A percentile compares a stretch with the other conserved stretches of the same genome.
Evolutionary conservation across 30 jellyfish, hydroid and myxozoan genomes (phyloP).

Genomic region (Cassiopea xamachana): DNA sequence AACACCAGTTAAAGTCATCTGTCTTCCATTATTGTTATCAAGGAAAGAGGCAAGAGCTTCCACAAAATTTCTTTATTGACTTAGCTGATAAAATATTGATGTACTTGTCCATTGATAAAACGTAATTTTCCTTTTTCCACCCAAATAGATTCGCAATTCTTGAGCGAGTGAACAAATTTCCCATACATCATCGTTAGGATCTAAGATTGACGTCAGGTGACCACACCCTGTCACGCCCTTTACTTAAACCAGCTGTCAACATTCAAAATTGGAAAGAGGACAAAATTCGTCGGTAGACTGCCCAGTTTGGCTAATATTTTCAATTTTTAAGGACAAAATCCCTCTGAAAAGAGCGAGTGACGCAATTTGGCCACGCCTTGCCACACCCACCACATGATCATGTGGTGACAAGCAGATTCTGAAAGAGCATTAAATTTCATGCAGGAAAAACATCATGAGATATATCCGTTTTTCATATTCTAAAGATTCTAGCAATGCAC

Average conservation of each 20-base stretch:
- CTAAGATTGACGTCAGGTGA: constrained; percentile 35
- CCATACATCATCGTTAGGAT: constrained; percentile 12
- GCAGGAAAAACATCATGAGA: constrained; percentile 27
- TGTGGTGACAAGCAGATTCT: constrained; percentile 57
- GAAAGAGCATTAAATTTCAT: constrained; percentile 62
- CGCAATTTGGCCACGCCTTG: constrained; percentile 3
- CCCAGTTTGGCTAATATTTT: constrained; percentile 16
- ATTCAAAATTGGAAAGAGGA: constrained; percentile 13
- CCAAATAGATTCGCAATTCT: constrained; percentile 8
- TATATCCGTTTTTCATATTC: constrained; percentile 52
- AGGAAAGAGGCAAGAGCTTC: background rate
- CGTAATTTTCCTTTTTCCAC: background rate
- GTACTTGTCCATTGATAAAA: background rate
- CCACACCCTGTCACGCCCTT: constrained; percentile 22
- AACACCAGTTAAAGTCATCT: constrained; percentile 66
- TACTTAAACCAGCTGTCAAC: constrained; percentile 1
- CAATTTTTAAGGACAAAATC: constrained; percentile 1
- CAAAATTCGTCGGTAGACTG: constrained; percentile 15
- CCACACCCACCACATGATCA: constrained; percentile 24
- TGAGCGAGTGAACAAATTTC: constrained; percentile 2
- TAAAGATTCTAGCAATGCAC: constrained; percentile 58
- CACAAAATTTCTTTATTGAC: background rate
- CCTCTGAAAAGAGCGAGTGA: constrained; percentile 53
- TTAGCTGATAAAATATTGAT: background rate
- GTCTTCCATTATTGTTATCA: constrained; percentile 68